Base-by-base conservation (phyloP, 2,888 invertebrate genomes). In the Drosophila greeni region DNA sequence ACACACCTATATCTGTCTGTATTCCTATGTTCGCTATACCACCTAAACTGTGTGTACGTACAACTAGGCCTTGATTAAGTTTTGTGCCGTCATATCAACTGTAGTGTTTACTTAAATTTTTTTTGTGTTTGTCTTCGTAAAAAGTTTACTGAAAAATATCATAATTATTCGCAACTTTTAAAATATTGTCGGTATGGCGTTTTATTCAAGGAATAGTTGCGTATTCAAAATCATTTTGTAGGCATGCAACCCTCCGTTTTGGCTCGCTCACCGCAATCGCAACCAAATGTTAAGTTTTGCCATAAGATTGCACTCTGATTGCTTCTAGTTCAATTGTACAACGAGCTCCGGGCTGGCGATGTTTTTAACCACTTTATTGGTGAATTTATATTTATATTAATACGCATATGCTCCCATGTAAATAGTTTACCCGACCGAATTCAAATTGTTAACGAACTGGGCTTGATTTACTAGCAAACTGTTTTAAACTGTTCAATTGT, bases 1-100 rank as follows among this genome's bases (percentile, higher is more conserved):
- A 59, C 45, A 48, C 69, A 29, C 45, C 51, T 59, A 39, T 60
- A 40, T 60, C 45, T 60, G 60, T 66, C 58, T 66, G 51, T 56
- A 60, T 66, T 70, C 71, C 71, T 70, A 70, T 59, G 47, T 70
- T 70, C 54, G 71, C 62, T 54, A 20, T 9, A 64, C 66, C 66
- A 66, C 66, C 66, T 67, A 58, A 51, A 65, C 47, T 37, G 53
- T 43, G 49, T 31, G 42, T 66, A 36, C 39, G 55, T 51, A 55
- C 37, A 57, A 65, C 55, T 64, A 53, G 31, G 53, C 53, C 45
- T 58, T 61, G 56, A 56, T 56, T 51, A 56, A 45, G 31, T 39
- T 57, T 16, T 23, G 23, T 23, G 29, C 29, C 31, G 37, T 29
- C 31, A 59, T 60, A 60, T 59, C 37, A 60, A 45, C 9, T 14